Percentiles rank a stretch among this genome's conserved stretches.
Conservation (phyloP, 1,140 invertebrate genomes). For the Paraescarpia echinospica region DNA sequence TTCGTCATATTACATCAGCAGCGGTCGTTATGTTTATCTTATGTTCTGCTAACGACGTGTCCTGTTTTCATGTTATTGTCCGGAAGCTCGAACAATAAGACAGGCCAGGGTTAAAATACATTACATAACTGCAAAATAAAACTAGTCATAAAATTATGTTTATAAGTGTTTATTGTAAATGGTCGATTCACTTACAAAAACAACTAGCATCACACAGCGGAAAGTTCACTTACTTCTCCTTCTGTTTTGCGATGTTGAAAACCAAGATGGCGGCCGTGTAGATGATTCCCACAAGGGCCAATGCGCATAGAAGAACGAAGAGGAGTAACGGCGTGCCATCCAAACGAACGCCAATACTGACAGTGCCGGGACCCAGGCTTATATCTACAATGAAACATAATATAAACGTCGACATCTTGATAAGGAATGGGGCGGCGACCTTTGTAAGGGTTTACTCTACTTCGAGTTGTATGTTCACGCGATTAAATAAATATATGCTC, state of each 20-base stretch:
- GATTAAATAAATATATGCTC: not conserved
- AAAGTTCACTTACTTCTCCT: constrained; percentile 12
- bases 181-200: not conserved
- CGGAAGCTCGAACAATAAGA: not conserved
- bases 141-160: not conserved
- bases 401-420: no score
- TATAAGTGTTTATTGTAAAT: no score
- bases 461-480: not conserved
- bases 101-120: not conserved
- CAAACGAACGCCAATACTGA: not conserved
- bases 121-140: not conserved
- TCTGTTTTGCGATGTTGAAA: constrained; percentile 22
- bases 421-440: no score
- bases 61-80: not conserved
- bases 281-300: constrained; percentile 21
- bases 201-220: not conserved
- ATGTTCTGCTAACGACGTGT: not conserved
- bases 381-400: not conserved
- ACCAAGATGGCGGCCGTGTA: constrained; percentile 21
- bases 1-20: not conserved
- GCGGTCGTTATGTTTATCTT: not conserved
- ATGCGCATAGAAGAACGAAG: constrained; percentile 19
- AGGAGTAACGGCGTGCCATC: not conserved
- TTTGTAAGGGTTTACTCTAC: not conserved
- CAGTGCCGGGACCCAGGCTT: not conserved